These are phyloP conservation scores for Phasianus colchicus DNA, from an alignment of 2,113 vertebrate species.

Conservation along the genomic window DNA sequence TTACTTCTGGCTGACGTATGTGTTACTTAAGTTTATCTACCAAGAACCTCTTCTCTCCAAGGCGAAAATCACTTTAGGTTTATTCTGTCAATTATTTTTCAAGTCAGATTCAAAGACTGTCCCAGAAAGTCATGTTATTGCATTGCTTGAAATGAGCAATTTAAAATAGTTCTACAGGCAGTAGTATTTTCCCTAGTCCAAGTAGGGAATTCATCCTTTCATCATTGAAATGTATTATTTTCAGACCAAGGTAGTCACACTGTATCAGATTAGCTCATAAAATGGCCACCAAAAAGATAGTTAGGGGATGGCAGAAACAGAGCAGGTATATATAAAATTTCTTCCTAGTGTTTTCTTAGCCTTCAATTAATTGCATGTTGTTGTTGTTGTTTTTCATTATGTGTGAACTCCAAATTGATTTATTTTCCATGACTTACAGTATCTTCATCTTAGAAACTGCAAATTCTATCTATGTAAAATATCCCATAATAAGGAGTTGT, in stretches of 20 bases:
- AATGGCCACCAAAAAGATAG: neutral
- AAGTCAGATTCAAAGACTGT: neutral
- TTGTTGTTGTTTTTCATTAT: neutral
- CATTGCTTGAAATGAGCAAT: neutral
- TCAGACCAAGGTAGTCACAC: neutral
- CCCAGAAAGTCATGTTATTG: fast-evolving
- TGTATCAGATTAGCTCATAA: neutral
- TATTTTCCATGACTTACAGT: neutral
- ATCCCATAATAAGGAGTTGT: neutral
- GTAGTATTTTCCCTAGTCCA: neutral
- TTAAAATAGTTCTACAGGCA: neutral
- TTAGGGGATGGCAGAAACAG: neutral
- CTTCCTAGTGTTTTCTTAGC: neutral
- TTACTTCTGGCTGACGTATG: neutral
- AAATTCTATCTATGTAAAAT: neutral
- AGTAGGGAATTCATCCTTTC: neutral
- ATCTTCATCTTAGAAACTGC: neutral
- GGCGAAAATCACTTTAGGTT: neutral
- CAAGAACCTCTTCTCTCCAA: neutral
- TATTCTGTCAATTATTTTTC: neutral
- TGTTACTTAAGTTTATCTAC: neutral
- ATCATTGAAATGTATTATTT: neutral
- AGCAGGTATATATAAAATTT: neutral
- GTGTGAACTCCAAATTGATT: neutral
- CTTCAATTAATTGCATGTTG: neutral